Evolutionary conservation across 1,140 invertebrate genomes (phyloP).

Genomic region (Heterodera carotae): DNA sequence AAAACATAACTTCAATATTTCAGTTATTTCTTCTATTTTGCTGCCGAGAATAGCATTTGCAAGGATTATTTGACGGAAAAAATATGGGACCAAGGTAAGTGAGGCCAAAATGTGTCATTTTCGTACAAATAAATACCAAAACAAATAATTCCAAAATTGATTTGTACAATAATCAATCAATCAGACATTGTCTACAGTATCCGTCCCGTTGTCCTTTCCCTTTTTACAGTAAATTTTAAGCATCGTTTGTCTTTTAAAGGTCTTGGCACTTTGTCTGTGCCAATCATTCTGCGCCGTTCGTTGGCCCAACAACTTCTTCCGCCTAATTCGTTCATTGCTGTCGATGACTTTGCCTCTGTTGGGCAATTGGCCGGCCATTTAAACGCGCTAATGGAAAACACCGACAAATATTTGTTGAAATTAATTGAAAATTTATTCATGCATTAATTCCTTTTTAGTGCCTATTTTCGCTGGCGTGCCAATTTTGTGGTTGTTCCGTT

Average conservation of each 20-base stretch:
- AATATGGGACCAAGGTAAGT: slow-evolving; percentile 56
- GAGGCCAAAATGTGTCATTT: no score
- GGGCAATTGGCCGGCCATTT: slow-evolving; percentile 50
- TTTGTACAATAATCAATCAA: no score
- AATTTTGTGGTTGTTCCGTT: slow-evolving; percentile 56
- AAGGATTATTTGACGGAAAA: slow-evolving; percentile 66
- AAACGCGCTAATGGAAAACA: slow-evolving; percentile 52
- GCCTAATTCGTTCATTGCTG: slow-evolving; percentile 60
- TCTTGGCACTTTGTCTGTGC: slow-evolving; percentile 48
- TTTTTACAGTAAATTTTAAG: neutral
- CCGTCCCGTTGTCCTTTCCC: neutral
- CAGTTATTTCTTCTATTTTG: slow-evolving; percentile 76
- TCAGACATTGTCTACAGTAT: neutral
- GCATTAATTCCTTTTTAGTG: slow-evolving; percentile 41
- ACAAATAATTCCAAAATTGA: no score
- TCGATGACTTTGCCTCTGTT: slow-evolving; percentile 56
- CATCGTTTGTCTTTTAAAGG: neutral
- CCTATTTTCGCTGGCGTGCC: slow-evolving; percentile 58
- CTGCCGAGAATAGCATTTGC: slow-evolving; percentile 74
- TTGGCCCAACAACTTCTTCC: slow-evolving; percentile 56
- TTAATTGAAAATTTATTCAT: neutral
- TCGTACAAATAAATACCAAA: no score
- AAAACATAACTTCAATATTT: slow-evolving; percentile 20
- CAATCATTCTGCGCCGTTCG: slow-evolving; percentile 56
- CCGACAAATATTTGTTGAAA: slow-evolving; percentile 53